Evolutionary conservation across 2,888 invertebrate species (phyloP), one percentile per base, ranked within the genome.

Genomic region (Gastracanthus pulcherrimus): DNA sequence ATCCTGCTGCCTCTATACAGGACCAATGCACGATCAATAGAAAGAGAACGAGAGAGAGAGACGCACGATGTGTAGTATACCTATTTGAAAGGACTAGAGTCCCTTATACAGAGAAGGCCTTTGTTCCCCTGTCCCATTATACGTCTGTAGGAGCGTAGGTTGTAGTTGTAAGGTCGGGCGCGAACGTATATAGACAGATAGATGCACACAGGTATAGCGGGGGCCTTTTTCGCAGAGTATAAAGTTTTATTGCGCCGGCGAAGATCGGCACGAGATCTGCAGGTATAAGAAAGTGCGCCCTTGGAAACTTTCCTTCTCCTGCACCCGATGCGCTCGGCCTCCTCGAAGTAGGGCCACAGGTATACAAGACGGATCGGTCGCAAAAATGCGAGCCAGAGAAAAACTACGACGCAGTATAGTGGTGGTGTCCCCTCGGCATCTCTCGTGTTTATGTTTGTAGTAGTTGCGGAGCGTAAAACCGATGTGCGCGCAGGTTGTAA

Each of bases 121-220:
- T 80, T 80, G 80, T 80, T 80, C 67, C 51, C 19, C 36, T 26
- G 60, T 67, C 48, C 79, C 74, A 80, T 80, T 80, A 75, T 74
- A 23, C 16, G 36, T 34, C 16, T 19, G 60, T n/a, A 16, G 29
- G 34, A 36, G 34, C 23, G 51, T 62, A 60, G 72, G 41, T 36
- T 36, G 64, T 72, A 60, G 60, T n/a, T n/a, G n/a, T n/a, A n/a
- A n/a, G n/a, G n/a, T n/a, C n/a, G n/a, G n/a, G n/a, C n/a, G n/a
- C n/a, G n/a, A n/a, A n/a, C n/a, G n/a, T n/a, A n/a, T n/a, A n/a
- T n/a, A 45, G 45, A 48, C 31, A n/a, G 29, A 31, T 36, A 6
- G 11, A 31, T 31, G 55, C 34, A 55, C 23, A n/a, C 45, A 60
- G 6, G 29, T 34, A 34, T 48, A 36, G 55, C 55, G 16, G 23